Evolutionary conservation across 2,888 invertebrate genomes (phyloP).

Genomic region (Lycocerus yunnanus): DNA sequence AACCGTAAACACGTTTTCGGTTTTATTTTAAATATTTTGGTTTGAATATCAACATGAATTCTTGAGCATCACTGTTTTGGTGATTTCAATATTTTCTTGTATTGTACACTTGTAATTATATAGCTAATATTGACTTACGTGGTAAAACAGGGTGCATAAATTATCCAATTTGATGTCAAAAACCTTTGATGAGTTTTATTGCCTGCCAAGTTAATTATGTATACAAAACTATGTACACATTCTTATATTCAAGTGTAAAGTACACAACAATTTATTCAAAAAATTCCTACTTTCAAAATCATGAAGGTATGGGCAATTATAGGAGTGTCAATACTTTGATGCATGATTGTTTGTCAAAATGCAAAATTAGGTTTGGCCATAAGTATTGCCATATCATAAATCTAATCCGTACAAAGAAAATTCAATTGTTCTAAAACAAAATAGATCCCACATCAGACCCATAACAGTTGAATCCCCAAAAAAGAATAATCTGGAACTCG

Average conservation of each 20-base stretch:
- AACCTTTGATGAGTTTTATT: neutral
- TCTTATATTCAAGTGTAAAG: neutral
- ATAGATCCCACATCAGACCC: no score
- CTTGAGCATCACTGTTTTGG: neutral
- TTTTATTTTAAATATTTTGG: neutral
- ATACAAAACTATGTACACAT: conserved; percentile 1
- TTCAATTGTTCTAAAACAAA: no score
- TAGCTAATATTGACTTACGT: neutral
- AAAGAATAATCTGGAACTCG: neutral
- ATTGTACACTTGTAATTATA: no score
- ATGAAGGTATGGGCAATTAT: neutral
- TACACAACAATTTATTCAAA: neutral
- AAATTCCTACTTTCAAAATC: neutral
- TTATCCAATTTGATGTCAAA: neutral
- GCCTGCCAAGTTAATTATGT: neutral
- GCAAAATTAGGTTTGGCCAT: no score
- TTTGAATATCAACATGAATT: neutral
- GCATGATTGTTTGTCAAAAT: neutral
- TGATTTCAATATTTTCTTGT: no score
- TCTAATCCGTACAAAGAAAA: no score
- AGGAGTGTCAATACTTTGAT: neutral
- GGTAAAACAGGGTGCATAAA: neutral
- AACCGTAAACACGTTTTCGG: neutral
- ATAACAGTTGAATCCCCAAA: no score
- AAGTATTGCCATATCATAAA: no score